These are phyloP conservation scores for Coracopsis vasa DNA, from an alignment of 2,113 vertebrate genomes.

Conservation along the genomic window DNA sequence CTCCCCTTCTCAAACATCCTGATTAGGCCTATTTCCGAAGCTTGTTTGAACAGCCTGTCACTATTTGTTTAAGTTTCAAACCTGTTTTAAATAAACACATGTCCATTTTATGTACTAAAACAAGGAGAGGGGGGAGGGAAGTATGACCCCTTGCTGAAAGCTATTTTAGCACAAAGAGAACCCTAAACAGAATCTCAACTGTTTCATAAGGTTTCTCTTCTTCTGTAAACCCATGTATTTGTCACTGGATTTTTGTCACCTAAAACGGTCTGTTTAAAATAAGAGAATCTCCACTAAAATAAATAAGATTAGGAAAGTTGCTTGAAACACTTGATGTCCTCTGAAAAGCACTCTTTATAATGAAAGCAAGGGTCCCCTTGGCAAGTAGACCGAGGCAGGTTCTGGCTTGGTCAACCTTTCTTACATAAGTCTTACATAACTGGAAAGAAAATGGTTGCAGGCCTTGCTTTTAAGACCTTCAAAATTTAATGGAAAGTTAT, in stretches of 20 bases:
- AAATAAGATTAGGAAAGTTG: conserved; percentile 27
- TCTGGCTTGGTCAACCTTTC: conserved; percentile 24
- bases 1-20: conserved; percentile 76
- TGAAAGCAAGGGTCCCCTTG: conserved; percentile 6
- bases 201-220: not conserved
- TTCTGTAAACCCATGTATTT: not conserved
- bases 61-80: conserved; percentile 80
- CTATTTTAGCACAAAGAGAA: conserved; percentile 40
- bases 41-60: conserved; percentile 81
- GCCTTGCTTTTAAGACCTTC: conserved; percentile 22
- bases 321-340: not conserved
- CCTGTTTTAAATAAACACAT: conserved; percentile 78
- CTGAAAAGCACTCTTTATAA: conserved; percentile 6
- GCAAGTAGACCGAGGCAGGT: not conserved
- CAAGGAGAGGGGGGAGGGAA: conserved; percentile 25
- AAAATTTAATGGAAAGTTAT: conserved; percentile 31
- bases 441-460: conserved; percentile 11
- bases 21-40: conserved; percentile 77
- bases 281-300: conserved; percentile 10
- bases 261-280: not conserved
- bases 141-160: not conserved
- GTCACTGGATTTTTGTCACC: conserved; percentile 38
- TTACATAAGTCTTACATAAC: not conserved
- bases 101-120: conserved; percentile 74
- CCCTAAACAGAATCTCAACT: not conserved